These are phyloP conservation scores for Manis crassicaudata DNA, from an alignment of 2,797 vertebrate species.

Conservation along the genomic window DNA sequence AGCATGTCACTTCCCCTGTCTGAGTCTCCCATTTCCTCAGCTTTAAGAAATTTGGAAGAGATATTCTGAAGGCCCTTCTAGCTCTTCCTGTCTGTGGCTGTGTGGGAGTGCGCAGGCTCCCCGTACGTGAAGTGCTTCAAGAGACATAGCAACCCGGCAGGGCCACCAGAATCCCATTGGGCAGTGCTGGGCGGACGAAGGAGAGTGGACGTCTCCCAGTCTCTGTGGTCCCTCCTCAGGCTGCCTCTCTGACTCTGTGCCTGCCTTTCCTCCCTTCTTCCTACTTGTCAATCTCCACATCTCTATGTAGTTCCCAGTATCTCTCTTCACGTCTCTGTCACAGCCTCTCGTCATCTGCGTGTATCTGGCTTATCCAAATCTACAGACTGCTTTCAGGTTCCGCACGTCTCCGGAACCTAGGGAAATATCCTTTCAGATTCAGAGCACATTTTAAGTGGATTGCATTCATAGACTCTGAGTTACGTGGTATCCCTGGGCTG, in stretches of 20 bases:
- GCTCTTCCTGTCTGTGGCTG: background rate
- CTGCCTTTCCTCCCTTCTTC: background rate
- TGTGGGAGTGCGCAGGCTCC: background rate
- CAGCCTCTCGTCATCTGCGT: background rate
- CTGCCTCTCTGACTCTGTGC: background rate
- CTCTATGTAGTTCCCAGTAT: background rate
- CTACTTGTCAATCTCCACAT: background rate
- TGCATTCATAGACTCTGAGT: background rate
- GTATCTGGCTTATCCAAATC: conserved; percentile 16
- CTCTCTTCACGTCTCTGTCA: background rate
- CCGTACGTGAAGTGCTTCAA: background rate
- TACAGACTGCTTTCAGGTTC: background rate
- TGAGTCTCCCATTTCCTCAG: background rate
- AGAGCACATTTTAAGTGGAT: background rate
- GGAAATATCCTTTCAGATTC: conserved; percentile 28
- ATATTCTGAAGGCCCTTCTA: background rate
- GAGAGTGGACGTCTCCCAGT: background rate
- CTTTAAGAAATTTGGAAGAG: conserved; percentile 28
- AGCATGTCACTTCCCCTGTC: background rate
- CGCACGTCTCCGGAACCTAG: background rate
- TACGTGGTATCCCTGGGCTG: background rate
- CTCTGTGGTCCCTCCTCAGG: background rate
- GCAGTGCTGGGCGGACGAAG: background rate
- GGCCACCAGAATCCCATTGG: background rate
- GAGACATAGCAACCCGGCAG: background rate